Conservation (phyloP, 35 echinoderm and acorn worm species). For the Anneissia japonica region DNA sequence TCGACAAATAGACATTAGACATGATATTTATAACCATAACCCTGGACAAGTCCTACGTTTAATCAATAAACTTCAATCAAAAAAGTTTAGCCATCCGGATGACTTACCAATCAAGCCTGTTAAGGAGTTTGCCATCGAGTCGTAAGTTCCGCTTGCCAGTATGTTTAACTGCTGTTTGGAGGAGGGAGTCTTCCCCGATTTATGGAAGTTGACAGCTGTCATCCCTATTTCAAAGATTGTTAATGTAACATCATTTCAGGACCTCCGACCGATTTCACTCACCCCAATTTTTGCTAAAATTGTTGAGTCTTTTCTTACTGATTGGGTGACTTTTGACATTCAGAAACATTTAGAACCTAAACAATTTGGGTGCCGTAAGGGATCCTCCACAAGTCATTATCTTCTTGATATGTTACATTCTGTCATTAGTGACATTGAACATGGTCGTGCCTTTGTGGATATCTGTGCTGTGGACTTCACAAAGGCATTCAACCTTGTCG, state of each 20-base stretch:
- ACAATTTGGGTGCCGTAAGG: conserved; percentile 6
- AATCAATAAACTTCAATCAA: neutral
- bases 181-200: neutral
- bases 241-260: too few relatives aligned
- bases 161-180: too few relatives aligned
- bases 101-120: neutral
- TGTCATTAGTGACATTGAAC: too few relatives aligned
- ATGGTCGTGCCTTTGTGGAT: too few relatives aligned
- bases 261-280: too few relatives aligned
- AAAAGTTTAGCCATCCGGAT: neutral
- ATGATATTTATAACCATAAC: neutral
- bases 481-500: neutral
- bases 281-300: neutral
- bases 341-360: neutral
- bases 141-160: neutral
- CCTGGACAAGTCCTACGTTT: neutral
- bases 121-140: neutral
- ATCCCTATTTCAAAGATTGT: neutral
- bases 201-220: neutral
- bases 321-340: conserved; percentile 27
- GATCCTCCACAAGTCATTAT: too few relatives aligned
- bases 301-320: neutral
- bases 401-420: too few relatives aligned
- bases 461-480: too few relatives aligned
- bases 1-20: too few relatives aligned